Percentiles rank a stretch among this genome's conserved stretches.
Conservation (phyloP, 1,140 invertebrate genomes). For the Elysia chlorotica region DNA sequence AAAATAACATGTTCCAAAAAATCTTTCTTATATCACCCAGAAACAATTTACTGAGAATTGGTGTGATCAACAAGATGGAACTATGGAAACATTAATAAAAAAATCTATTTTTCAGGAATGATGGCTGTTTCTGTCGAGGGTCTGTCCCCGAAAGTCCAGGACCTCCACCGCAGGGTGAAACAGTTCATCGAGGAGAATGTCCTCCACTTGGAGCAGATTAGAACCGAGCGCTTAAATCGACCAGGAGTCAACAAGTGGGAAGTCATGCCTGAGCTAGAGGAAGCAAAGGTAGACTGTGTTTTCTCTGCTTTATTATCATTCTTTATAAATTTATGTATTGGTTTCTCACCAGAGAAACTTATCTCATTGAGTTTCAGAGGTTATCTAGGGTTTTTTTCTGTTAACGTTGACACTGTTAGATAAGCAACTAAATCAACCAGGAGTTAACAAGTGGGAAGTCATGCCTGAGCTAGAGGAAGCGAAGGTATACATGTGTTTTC, state of each 20-base stretch:
- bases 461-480: slow-evolving; percentile 52
- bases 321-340: not conserved
- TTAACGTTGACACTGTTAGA: too few relatives aligned
- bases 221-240: slow-evolving; percentile 35
- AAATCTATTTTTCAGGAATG: slow-evolving; percentile 40
- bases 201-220: slow-evolving; percentile 52
- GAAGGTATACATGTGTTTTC: slow-evolving; percentile 51
- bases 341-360: too few relatives aligned
- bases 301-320: not conserved
- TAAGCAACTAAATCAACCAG: slow-evolving; percentile 35
- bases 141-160: slow-evolving; percentile 49
- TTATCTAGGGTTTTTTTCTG: too few relatives aligned
- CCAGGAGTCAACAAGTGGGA: slow-evolving; percentile 43
- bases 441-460: slow-evolving; percentile 47
- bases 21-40: too few relatives aligned
- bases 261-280: slow-evolving; percentile 51
- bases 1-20: too few relatives aligned
- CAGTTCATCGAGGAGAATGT: slow-evolving; percentile 57
- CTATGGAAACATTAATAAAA: too few relatives aligned
- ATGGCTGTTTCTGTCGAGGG: slow-evolving; percentile 54
- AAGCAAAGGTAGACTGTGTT: slow-evolving; percentile 52
- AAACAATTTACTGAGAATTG: too few relatives aligned
- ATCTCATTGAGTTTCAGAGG: too few relatives aligned
- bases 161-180: slow-evolving; percentile 51
- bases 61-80: too few relatives aligned